These are phyloP conservation scores for Dolichoris vasculosae DNA, from an alignment of 1,140 invertebrate genomes.

Conservation along the genomic window DNA sequence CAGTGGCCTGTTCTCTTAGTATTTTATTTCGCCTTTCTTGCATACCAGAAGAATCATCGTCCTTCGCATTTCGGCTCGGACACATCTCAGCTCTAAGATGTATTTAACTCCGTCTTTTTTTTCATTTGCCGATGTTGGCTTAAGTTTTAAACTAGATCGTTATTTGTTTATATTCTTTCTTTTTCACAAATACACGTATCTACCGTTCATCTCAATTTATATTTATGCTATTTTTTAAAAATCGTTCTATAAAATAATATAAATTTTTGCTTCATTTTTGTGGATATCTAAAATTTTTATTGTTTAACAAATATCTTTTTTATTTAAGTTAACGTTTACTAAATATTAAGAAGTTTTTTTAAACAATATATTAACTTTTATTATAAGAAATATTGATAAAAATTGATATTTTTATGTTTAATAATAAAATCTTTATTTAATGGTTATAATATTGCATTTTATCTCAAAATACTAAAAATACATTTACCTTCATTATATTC, in stretches of 20 bases:
- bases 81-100: not conserved
- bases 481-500: not conserved
- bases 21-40: not conserved
- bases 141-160: conserved; percentile 39
- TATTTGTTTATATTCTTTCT: not conserved
- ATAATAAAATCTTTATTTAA: no score
- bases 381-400: no score
- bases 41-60: not conserved
- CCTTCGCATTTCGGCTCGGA: not conserved
- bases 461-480: not conserved
- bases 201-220: not conserved
- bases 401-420: no score
- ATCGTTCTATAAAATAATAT: not conserved
- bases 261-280: no score
- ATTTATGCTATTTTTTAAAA: not conserved
- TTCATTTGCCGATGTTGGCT: not conserved
- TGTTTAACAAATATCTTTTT: no score
- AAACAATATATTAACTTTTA: no score
- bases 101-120: not conserved
- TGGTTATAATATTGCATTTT: no score
- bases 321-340: no score
- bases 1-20: not conserved
- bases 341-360: no score
- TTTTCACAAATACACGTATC: not conserved
- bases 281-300: no score